A percentile compares a stretch with the other conserved stretches of the same genome.
Evolutionary conservation across 1,140 invertebrate species (phyloP).

Genomic region (Trichonephila inaurata): DNA sequence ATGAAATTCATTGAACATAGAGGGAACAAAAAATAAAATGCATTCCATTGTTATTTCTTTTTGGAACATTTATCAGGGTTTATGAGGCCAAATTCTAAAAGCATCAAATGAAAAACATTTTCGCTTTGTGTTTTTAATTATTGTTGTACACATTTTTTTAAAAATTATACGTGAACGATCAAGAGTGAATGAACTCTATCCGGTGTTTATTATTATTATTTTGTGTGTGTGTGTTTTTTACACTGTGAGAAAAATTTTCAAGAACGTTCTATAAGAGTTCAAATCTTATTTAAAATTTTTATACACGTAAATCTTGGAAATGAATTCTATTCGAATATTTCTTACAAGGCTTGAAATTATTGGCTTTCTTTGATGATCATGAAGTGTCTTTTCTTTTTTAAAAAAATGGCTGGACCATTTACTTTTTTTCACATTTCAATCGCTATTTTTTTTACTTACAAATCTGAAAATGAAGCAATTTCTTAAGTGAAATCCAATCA

Average conservation of each 20-base stretch:
- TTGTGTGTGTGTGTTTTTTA: neutral
- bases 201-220: neutral
- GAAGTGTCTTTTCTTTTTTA: neutral
- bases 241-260: neutral
- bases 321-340: too few species aligned
- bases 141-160: neutral
- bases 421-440: neutral
- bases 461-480: neutral
- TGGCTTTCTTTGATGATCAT: neutral
- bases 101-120: neutral
- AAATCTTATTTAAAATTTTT: too few species aligned
- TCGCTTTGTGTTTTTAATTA: neutral
- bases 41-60: neutral
- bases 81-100: neutral
- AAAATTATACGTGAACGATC: neutral
- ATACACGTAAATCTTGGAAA: too few species aligned
- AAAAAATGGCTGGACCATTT: conserved; percentile 58
- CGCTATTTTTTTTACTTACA: neutral
- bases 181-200: neutral
- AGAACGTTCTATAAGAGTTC: too few species aligned
- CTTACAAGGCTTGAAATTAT: too few species aligned
- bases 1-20: neutral
- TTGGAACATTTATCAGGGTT: neutral
- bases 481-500: conserved; percentile 11
- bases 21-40: neutral